phyloP scores from a whole-genome alignment of 2,888 invertebrate species.

The Acronicta psi region DNA sequence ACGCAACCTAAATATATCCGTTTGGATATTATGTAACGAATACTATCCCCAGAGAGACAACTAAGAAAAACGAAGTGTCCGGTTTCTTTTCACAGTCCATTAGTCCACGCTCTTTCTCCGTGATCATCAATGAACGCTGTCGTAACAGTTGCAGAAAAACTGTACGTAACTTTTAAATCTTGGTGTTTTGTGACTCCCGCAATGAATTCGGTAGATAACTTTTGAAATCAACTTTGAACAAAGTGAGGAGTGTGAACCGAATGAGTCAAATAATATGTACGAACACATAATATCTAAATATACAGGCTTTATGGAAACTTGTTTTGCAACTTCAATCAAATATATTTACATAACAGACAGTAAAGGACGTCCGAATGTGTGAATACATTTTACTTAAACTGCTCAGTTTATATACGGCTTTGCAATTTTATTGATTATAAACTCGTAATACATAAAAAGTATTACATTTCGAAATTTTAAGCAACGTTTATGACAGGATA shows the following conservation, averaged over 20 bases:
- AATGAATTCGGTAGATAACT: slow-evolving; percentile 23
- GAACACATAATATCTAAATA: neutral
- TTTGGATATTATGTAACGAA: slow-evolving; percentile 40
- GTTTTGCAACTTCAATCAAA: slow-evolving; percentile 28
- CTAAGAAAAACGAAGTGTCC: slow-evolving; percentile 53
- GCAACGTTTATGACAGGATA: slow-evolving; percentile 11
- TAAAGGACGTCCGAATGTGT: slow-evolving; percentile 16
- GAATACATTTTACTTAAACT: neutral
- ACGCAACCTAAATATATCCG: slow-evolving; percentile 28
- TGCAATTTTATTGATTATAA: neutral
- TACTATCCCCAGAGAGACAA: slow-evolving; percentile 28
- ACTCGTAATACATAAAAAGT: neutral
- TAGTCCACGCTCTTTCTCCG: slow-evolving; percentile 44
- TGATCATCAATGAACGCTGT: slow-evolving; percentile 46
- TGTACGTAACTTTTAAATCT: slow-evolving; percentile 33
- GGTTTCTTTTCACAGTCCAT: slow-evolving; percentile 52
- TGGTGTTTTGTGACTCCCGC: slow-evolving; percentile 18
- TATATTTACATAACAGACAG: slow-evolving; percentile 27
- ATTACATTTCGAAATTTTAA: slow-evolving; percentile 9
- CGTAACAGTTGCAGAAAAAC: slow-evolving; percentile 48
- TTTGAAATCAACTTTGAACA: slow-evolving; percentile 15
- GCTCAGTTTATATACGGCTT: neutral
- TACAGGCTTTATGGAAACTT: slow-evolving; percentile 33
- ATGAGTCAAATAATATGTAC: slow-evolving; percentile 32
- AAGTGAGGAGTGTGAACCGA: slow-evolving; percentile 20